Conservation (phyloP, 2,888 invertebrate species). For the Matsumyia berberina region DNA sequence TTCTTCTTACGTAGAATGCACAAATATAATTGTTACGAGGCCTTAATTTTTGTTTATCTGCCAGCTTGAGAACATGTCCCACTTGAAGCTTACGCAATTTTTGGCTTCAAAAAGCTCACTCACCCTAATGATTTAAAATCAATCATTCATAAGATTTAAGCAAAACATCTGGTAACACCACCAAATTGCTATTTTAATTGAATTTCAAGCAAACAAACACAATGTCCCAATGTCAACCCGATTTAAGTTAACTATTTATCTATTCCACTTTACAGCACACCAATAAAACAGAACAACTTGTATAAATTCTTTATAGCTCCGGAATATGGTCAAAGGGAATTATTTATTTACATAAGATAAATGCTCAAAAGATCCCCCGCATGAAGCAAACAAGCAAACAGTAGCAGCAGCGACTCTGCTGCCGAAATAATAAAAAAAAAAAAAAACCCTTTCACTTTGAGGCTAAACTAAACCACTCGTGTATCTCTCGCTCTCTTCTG, state of each 20-base stretch:
- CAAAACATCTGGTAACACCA: background rate
- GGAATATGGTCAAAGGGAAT: slow-evolving; percentile 52
- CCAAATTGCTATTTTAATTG: slow-evolving; percentile 15
- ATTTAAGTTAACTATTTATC: slow-evolving; percentile 24
- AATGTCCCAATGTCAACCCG: slow-evolving; percentile 25
- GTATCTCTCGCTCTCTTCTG: slow-evolving; percentile 38
- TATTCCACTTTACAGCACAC: background rate
- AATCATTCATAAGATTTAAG: background rate
- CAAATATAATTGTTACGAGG: too few species aligned
- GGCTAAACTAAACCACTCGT: slow-evolving; percentile 43
- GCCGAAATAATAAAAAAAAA: slow-evolving; percentile 28
- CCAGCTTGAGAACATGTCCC: too few species aligned
- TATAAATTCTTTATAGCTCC: slow-evolving; percentile 21
- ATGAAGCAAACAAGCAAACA: slow-evolving; percentile 36
- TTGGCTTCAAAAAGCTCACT: too few species aligned
- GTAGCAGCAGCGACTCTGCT: slow-evolving; percentile 22
- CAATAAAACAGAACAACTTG: background rate
- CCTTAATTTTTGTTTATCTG: too few species aligned
- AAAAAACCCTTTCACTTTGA: slow-evolving; percentile 54
- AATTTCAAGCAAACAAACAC: slow-evolving; percentile 26
- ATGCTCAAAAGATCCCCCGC: slow-evolving; percentile 21
- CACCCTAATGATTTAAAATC: too few species aligned
- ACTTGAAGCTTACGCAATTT: too few species aligned
- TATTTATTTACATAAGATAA: slow-evolving; percentile 66
- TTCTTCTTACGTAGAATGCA: too few species aligned